These are phyloP conservation scores for Nettapus auritus DNA, from an alignment of 2,113 vertebrate species.

Conservation along the genomic window DNA sequence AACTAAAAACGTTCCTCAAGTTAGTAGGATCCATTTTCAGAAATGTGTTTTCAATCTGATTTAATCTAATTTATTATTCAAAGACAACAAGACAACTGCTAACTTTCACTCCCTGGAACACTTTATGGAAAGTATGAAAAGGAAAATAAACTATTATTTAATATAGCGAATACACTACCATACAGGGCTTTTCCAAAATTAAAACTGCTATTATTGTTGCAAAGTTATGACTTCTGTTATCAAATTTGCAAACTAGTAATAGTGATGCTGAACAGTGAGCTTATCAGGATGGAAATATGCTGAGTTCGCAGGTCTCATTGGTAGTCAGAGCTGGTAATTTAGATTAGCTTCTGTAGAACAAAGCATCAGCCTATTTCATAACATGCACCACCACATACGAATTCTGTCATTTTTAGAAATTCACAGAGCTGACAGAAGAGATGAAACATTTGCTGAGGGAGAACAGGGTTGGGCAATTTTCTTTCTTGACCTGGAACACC, in stretches of 20 bases:
- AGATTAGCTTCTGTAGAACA: neutral
- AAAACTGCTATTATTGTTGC: too few relatives aligned
- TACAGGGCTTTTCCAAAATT: neutral
- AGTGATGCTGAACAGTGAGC: rapidly evolving
- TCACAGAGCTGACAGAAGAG: neutral
- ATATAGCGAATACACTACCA: rapidly evolving
- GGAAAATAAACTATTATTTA: neutral
- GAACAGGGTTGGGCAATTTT: neutral
- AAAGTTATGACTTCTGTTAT: too few relatives aligned
- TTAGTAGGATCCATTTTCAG: neutral
- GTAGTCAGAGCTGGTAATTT: neutral
- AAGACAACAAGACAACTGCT: neutral
- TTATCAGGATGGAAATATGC: neutral
- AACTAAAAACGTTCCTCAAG: neutral
- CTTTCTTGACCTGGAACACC: neutral
- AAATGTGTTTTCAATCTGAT: neutral
- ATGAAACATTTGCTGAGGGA: neutral
- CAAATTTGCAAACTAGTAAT: neutral
- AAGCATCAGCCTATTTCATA: neutral
- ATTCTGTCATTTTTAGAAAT: neutral
- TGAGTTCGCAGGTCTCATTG: neutral
- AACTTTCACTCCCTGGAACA: neutral
- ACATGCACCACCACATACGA: neutral
- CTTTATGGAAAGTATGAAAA: rapidly evolving
- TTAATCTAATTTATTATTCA: neutral